Conservation (phyloP, 2,113 vertebrate species). For the Delphinapterus leucas region DNA sequence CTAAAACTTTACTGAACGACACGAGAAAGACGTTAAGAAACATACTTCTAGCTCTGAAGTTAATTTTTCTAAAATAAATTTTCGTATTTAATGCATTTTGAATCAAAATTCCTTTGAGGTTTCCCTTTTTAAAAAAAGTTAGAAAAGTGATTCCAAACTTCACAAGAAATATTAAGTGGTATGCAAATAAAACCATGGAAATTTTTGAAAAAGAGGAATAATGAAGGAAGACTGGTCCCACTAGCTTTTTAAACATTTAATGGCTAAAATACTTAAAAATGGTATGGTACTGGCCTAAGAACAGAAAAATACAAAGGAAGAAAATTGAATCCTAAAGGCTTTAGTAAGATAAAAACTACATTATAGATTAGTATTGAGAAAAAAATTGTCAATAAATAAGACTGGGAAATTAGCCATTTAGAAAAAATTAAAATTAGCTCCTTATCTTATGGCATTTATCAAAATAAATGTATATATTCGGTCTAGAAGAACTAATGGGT, state of each 20-base stretch:
- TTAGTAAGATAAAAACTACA: not conserved
- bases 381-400: not conserved
- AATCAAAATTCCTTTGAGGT: not conserved
- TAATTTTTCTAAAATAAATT: constrained; percentile 23
- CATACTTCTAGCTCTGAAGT: not conserved
- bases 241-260: not conserved
- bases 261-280: not conserved
- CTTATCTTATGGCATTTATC: not conserved
- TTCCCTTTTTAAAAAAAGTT: not conserved
- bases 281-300: not conserved
- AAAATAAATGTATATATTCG: not conserved
- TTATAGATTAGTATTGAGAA: not conserved
- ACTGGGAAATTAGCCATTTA: not conserved
- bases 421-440: not conserved
- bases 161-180: not conserved
- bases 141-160: not conserved
- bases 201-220: not conserved
- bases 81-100: not conserved
- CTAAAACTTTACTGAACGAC: not conserved
- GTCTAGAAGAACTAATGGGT: not conserved
- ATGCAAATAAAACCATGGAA: not conserved
- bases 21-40: not conserved
- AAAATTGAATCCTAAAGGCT: not conserved
- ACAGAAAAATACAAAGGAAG: constrained; percentile 27
- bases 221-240: not conserved